A percentile compares a stretch with the other conserved stretches of the same genome.
Evolutionary conservation across 1,140 invertebrate genomes (phyloP).

Genomic region (Ladona fulva): DNA sequence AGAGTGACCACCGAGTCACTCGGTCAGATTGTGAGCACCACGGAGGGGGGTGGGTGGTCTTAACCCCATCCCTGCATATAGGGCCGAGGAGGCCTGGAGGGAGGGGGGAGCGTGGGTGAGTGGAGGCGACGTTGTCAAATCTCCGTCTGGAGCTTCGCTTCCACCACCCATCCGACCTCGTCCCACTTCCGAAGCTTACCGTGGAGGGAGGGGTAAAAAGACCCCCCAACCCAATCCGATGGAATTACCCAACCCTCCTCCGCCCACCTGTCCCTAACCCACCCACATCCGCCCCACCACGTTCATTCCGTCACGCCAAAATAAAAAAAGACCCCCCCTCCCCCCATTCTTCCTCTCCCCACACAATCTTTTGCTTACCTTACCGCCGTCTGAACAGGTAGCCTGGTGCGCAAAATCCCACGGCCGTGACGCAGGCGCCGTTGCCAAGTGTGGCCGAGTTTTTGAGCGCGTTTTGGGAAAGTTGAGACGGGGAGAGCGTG

Average conservation of each 20-base stretch:
- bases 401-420: slow-evolving; percentile 1
- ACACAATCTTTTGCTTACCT: too few species aligned
- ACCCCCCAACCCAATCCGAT: background rate
- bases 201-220: background rate
- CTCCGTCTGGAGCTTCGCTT: background rate
- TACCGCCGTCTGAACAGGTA: background rate
- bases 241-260: background rate
- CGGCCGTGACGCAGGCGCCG: background rate
- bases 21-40: too few species aligned
- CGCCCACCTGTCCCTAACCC: background rate
- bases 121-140: background rate
- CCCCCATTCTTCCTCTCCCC: background rate
- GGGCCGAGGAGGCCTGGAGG: too few species aligned
- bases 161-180: background rate
- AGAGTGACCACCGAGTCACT: too few species aligned
- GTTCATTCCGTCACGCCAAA: too few species aligned
- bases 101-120: background rate
- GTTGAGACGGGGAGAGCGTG: background rate
- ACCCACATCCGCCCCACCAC: background rate
- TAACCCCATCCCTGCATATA: too few species aligned
- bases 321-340: background rate
- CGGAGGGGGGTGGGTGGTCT: too few species aligned
- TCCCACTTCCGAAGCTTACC: background rate
- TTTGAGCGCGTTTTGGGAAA: background rate
- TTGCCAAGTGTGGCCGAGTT: background rate